These are phyloP conservation scores for Plestiodon gilberti DNA, from an alignment of 2,113 vertebrate species.

Conservation along the genomic window DNA sequence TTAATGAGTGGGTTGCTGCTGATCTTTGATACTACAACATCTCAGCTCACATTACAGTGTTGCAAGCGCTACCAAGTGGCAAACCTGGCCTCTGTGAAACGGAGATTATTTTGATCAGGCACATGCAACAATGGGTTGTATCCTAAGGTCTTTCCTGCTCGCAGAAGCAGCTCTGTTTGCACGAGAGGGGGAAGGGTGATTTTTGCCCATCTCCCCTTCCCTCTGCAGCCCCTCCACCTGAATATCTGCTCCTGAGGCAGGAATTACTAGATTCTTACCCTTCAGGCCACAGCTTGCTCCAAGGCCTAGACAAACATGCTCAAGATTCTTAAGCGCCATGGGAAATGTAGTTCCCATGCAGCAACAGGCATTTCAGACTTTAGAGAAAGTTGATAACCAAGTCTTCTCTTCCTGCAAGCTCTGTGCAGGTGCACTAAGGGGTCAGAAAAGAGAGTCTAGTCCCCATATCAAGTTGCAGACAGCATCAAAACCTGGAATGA, in stretches of 20 bases:
- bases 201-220: neutral
- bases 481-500: neutral
- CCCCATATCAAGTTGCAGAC: neutral
- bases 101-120: neutral
- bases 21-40: neutral
- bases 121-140: neutral
- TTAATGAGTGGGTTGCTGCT: neutral
- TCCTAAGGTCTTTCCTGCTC: too few species aligned
- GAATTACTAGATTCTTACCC: neutral
- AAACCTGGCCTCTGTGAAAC: neutral
- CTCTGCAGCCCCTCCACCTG: neutral
- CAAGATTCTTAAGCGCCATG: too few species aligned
- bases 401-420: too few species aligned
- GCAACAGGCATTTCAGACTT: too few species aligned
- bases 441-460: neutral
- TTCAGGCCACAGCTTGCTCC: too few species aligned
- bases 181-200: neutral
- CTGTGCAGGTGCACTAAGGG: too few species aligned
- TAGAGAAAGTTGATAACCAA: too few species aligned
- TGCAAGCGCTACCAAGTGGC: neutral
- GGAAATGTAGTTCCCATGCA: too few species aligned
- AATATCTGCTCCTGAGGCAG: neutral
- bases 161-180: neutral
- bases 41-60: neutral
- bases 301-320: too few species aligned